Evolutionary conservation across 2,113 vertebrate species (phyloP).

Genomic region (Aplodontia rufa): DNA sequence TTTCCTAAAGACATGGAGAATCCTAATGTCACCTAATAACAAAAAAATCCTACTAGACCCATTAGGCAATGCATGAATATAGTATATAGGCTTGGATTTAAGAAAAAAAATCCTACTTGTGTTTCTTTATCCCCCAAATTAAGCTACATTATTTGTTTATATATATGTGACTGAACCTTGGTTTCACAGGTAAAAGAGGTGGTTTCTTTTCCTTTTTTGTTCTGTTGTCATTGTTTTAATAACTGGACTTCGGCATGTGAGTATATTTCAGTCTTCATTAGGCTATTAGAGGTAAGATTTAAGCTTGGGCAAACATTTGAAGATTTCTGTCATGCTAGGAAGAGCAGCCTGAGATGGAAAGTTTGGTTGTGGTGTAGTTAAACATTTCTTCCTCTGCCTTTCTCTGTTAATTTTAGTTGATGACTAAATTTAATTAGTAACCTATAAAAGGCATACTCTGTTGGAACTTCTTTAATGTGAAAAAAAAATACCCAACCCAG

Average conservation of each 20-base stretch:
- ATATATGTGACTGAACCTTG: neutral
- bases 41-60: constrained; percentile 12
- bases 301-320: neutral
- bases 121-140: neutral
- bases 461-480: constrained; percentile 48
- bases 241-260: neutral
- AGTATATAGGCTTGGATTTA: neutral
- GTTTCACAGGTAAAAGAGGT: neutral
- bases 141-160: neutral
- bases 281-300: neutral
- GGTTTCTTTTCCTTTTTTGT: neutral
- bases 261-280: neutral
- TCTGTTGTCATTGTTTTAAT: neutral
- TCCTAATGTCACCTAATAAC: neutral
- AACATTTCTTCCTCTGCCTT: constrained; percentile 66
- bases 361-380: constrained; percentile 32
- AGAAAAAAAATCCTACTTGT: neutral
- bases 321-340: neutral
- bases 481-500: neutral
- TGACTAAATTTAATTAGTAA: constrained; percentile 75
- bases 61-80: neutral
- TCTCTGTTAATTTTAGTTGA: constrained; percentile 72
- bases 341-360: neutral
- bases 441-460: constrained; percentile 60
- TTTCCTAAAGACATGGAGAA: neutral